Percentiles rank a stretch among this genome's conserved stretches.
phyloP scores from a whole-genome alignment of 2,888 invertebrate species.

The Philaethria dido region DNA sequence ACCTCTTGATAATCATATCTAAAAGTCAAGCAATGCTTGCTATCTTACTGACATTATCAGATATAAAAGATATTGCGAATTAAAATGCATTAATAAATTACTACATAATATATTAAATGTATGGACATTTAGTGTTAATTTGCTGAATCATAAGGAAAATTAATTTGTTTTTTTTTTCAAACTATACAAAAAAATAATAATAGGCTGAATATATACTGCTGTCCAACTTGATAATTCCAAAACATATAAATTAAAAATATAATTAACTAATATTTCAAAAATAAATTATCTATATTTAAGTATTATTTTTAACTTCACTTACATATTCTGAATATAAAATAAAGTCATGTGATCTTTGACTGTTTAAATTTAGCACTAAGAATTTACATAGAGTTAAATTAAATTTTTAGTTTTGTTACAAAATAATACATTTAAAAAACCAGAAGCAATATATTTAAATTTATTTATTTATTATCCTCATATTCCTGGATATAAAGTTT shows the following conservation, averaged over 20 bases:
- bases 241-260: no score
- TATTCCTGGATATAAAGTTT: no score
- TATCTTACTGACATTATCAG: constrained; percentile 28
- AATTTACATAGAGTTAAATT: not conserved
- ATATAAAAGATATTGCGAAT: constrained; percentile 19
- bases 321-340: no score
- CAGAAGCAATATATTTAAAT: no score
- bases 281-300: no score
- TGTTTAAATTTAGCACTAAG: not conserved
- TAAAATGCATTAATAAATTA: constrained; percentile 1
- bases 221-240: no score
- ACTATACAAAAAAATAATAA: not conserved
- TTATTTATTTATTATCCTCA: no score
- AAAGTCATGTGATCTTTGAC: not conserved
- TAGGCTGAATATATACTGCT: no score
- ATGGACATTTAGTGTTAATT: not conserved
- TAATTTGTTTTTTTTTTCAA: no score
- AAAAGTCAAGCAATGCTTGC: constrained; percentile 18
- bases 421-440: not conserved
- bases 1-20: constrained; percentile 31
- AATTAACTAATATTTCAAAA: no score
- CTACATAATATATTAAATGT: not conserved
- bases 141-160: not conserved
- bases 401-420: not conserved
- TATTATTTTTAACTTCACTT: no score